A percentile compares a stretch with the other conserved stretches of the same genome.
These are phyloP conservation scores for Plusia festucae DNA, from an alignment of 2,888 invertebrate species.

Conservation along the genomic window DNA sequence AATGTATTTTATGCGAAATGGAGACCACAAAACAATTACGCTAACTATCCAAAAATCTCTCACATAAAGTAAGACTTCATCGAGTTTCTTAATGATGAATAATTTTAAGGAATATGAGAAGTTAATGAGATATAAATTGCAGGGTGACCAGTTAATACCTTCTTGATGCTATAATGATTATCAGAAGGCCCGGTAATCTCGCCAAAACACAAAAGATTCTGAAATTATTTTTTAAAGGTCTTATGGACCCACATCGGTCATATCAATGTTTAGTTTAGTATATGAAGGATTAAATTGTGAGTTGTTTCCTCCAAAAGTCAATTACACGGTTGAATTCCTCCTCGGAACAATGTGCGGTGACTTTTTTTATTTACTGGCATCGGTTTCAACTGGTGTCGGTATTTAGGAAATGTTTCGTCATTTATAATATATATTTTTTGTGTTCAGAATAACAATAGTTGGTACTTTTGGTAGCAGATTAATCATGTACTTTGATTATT, in stretches of 20 bases:
- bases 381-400: slow-evolving; percentile 38
- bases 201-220: slow-evolving; percentile 27
- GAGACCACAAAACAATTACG: slow-evolving; percentile 31
- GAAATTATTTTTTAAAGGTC: slow-evolving; percentile 18
- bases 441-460: neutral
- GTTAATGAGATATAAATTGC: slow-evolving; percentile 56
- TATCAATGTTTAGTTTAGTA: slow-evolving; percentile 45
- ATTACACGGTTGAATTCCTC: slow-evolving; percentile 52
- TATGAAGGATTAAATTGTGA: slow-evolving; percentile 49
- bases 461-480: neutral
- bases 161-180: slow-evolving; percentile 52
- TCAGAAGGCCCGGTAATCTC: slow-evolving; percentile 29
- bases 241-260: slow-evolving; percentile 19
- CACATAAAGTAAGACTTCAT: slow-evolving; percentile 12
- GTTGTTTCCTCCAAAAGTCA: slow-evolving; percentile 53
- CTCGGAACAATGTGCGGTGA: slow-evolving; percentile 49
- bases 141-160: slow-evolving; percentile 42
- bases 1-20: neutral
- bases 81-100: slow-evolving; percentile 45
- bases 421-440: slow-evolving; percentile 40
- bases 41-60: neutral
- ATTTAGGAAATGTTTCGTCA: slow-evolving; percentile 36
- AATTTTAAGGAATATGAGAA: slow-evolving; percentile 45
- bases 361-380: slow-evolving; percentile 40
- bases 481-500: slow-evolving; percentile 4